phyloP scores from a whole-genome alignment of 2,797 vertebrate genomes.

The Catamblyrhynchus diadema region DNA sequence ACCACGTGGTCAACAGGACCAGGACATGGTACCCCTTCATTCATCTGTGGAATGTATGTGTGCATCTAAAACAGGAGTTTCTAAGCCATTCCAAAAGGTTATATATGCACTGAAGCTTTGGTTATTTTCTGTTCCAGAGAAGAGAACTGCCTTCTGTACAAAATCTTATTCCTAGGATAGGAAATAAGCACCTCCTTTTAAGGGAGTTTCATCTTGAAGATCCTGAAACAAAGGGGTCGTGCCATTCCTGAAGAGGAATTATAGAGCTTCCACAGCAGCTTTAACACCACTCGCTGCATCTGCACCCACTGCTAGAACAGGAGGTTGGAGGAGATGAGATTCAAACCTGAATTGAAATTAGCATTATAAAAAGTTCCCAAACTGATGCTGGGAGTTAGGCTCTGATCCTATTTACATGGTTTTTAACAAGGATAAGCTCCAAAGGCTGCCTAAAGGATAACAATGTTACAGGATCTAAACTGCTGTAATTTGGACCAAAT shows the following conservation, averaged over 20 bases:
- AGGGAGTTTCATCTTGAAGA: not conserved
- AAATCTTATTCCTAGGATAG: not conserved
- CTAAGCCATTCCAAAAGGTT: not conserved
- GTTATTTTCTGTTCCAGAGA: not conserved
- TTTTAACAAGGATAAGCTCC: not conserved
- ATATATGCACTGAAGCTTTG: not conserved
- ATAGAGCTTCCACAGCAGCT: not conserved
- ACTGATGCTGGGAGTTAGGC: not conserved
- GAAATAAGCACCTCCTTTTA: not conserved
- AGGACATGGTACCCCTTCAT: not conserved
- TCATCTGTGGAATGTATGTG: not conserved
- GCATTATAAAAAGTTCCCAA: not conserved
- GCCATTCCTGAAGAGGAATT: not conserved
- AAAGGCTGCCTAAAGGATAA: not conserved
- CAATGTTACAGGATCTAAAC: not conserved
- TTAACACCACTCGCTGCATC: not conserved
- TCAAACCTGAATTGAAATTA: conserved; percentile 32
- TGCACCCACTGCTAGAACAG: not conserved
- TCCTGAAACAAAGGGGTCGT: not conserved
- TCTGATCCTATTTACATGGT: not conserved
- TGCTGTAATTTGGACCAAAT: not conserved
- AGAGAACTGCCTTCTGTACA: not conserved
- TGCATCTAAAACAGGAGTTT: not conserved
- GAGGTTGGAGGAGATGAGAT: not conserved
- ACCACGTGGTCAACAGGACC: not conserved